A percentile compares a stretch with the other conserved stretches of the same genome.
Conservation (phyloP, 2,888 invertebrate species). For the Cactoblastis cactorum region DNA sequence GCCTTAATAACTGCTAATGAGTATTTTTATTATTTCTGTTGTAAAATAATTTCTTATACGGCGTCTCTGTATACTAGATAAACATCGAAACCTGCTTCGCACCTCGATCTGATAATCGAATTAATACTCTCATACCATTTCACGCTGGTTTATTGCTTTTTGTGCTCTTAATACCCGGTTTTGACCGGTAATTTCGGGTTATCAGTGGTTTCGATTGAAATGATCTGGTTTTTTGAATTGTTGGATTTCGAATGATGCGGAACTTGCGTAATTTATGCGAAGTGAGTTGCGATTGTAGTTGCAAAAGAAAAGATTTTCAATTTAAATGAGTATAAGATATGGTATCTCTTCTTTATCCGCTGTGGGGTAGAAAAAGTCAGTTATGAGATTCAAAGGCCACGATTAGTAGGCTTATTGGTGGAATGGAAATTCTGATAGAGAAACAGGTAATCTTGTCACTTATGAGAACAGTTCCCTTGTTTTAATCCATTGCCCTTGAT, state of each 20-base stretch:
- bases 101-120: slow-evolving; percentile 79
- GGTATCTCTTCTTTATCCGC: too few species aligned
- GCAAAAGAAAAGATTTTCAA: not conserved
- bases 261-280: slow-evolving; percentile 36
- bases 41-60: slow-evolving; percentile 77
- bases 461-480: too few species aligned
- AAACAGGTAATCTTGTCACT: too few species aligned
- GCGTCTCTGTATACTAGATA: slow-evolving; percentile 78
- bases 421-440: too few species aligned
- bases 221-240: slow-evolving; percentile 56
- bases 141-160: slow-evolving; percentile 76
- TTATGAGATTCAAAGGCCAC: too few species aligned
- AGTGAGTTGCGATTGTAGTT: slow-evolving; percentile 1
- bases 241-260: slow-evolving; percentile 31
- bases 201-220: slow-evolving; percentile 70
- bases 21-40: slow-evolving; percentile 77
- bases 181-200: slow-evolving; percentile 70
- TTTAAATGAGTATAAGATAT: too few species aligned
- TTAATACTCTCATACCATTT: slow-evolving; percentile 76
- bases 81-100: slow-evolving; percentile 78
- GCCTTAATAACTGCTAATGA: too few species aligned
- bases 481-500: too few species aligned
- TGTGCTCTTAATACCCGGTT: slow-evolving; percentile 68
- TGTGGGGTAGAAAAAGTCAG: too few species aligned
- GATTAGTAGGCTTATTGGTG: too few species aligned